phyloP scores from a whole-genome alignment of 2,113 vertebrate genomes.

The Serilophus lunatus region DNA sequence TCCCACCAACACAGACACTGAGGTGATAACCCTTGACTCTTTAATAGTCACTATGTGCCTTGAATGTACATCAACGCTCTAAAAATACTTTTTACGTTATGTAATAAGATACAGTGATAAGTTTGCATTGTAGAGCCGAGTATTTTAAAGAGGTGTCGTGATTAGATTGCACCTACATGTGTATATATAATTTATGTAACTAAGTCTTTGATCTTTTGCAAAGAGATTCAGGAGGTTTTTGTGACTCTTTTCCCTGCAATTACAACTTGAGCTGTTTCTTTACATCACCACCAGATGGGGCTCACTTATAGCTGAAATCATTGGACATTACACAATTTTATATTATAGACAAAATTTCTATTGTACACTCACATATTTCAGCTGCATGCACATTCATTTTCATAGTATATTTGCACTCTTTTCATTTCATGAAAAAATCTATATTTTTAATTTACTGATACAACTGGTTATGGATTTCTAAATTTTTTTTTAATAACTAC shows the following conservation, averaged over 20 bases:
- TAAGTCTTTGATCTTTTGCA: not conserved
- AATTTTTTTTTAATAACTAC: not conserved
- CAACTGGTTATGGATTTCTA: not conserved
- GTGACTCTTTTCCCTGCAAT: not conserved
- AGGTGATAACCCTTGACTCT: not conserved
- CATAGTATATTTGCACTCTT: not conserved
- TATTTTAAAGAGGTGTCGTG: not conserved
- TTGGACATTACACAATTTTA: not conserved
- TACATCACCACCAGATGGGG: constrained; percentile 74
- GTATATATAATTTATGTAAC: not conserved
- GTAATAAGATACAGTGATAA: not conserved
- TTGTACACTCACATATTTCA: not conserved
- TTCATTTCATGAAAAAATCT: not conserved
- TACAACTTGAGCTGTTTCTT: constrained; percentile 7
- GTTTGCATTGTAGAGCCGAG: not conserved
- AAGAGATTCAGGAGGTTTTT: not conserved
- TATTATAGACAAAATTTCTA: not conserved
- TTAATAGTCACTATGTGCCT: not conserved
- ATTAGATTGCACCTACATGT: not conserved
- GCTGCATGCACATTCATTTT: not conserved
- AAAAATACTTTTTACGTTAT: not conserved
- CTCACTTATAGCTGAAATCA: constrained; percentile 65
- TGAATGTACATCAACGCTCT: not conserved
- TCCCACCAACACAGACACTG: not conserved
- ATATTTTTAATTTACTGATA: constrained; percentile 7